Percentiles rank a stretch among this genome's conserved stretches.
These are phyloP conservation scores for Myotis vivesi DNA, from an alignment of 2,797 vertebrate genomes.

Conservation along the genomic window DNA sequence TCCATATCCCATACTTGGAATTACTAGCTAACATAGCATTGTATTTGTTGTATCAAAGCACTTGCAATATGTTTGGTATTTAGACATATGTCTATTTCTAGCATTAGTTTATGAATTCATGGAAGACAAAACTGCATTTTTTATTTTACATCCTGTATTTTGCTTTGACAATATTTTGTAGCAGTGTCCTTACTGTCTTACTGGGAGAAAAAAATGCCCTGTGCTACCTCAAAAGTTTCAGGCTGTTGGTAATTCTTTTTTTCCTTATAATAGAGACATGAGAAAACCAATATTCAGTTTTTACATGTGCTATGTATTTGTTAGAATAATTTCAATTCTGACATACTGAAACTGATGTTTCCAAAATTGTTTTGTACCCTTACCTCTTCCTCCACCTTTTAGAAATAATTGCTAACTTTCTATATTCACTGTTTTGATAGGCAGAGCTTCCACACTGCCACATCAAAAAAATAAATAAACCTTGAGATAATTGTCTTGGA, in stretches of 20 bases:
- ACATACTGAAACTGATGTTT: background rate
- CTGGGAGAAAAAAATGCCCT: background rate
- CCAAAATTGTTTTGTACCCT: background rate
- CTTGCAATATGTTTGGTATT: constrained; percentile 20
- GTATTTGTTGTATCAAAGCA: background rate
- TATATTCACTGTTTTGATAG: background rate
- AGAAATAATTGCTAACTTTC: background rate
- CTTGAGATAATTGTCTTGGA: background rate
- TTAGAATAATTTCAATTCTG: background rate
- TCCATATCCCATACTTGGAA: background rate
- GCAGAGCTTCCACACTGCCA: background rate
- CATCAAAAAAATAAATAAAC: background rate
- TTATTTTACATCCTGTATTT: background rate
- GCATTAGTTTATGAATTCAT: background rate
- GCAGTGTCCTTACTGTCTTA: background rate
- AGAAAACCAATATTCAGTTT: background rate
- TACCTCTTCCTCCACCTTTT: background rate
- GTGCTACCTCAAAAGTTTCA: background rate
- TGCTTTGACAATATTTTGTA: background rate
- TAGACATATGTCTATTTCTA: background rate
- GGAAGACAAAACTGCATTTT: background rate
- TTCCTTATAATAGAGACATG: background rate
- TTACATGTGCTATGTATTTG: background rate
- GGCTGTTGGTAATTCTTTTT: background rate
- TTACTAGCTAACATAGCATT: background rate